Evolutionary conservation across 2,113 vertebrate genomes (phyloP).

Genomic region (Pseudorhombus dupliciocellatus): DNA sequence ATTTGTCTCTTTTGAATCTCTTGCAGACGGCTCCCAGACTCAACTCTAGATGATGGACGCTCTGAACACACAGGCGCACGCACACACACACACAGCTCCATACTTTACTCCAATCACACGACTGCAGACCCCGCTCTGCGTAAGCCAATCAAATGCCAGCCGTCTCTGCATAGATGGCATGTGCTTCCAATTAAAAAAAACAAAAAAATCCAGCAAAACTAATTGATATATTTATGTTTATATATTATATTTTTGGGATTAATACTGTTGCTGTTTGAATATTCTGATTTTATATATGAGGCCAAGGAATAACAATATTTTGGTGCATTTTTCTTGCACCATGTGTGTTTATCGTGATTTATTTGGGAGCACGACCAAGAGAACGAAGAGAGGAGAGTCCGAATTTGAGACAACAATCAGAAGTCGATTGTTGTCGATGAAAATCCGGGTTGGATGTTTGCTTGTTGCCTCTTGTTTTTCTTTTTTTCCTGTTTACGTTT

Average conservation of each 20-base stretch:
- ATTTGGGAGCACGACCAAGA: slow-evolving; percentile 67
- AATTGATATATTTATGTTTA: slow-evolving; percentile 84
- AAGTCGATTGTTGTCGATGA: slow-evolving; percentile 40
- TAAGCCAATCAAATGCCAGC: slow-evolving; percentile 74
- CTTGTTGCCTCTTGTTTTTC: slow-evolving; percentile 39
- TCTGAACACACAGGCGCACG: slow-evolving; percentile 14
- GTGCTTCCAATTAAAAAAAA: slow-evolving; percentile 79
- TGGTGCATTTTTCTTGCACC: slow-evolving; percentile 66
- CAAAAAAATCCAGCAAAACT: slow-evolving; percentile 69
- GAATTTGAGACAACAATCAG: slow-evolving; percentile 32
- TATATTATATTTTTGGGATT: slow-evolving; percentile 79
- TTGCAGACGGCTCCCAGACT: slow-evolving; percentile 92
- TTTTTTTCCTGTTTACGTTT: slow-evolving; percentile 17
- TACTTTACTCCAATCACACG: slow-evolving; percentile 66
- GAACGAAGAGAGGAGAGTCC: slow-evolving; percentile 43
- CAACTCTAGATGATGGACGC: slow-evolving; percentile 94
- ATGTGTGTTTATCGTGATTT: slow-evolving; percentile 58
- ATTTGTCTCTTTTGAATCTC: not conserved
- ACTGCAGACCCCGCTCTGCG: slow-evolving; percentile 60
- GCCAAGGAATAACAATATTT: slow-evolving; percentile 78
- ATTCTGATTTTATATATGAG: slow-evolving; percentile 80
- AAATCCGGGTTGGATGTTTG: slow-evolving; percentile 62
- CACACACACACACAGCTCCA: slow-evolving; percentile 1
- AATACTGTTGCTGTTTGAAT: slow-evolving; percentile 79
- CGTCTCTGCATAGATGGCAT: slow-evolving; percentile 75